Conservation (phyloP, 2,113 vertebrate genomes). For the Abramis brama region DNA sequence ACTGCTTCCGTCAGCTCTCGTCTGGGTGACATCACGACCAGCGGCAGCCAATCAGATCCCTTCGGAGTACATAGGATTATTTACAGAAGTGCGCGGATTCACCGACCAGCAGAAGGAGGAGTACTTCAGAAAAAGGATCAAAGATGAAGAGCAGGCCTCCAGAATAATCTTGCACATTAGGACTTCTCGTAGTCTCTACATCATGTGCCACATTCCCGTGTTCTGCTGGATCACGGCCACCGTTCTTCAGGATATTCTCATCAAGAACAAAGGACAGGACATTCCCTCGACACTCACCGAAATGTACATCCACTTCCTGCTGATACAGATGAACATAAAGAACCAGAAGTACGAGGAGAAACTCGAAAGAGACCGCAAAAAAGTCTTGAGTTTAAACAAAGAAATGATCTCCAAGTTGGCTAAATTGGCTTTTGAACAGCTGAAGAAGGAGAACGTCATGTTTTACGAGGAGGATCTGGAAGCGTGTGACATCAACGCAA, state of each 20-base stretch:
- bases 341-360: constrained; percentile 46
- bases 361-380: constrained; percentile 8
- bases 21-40: constrained; percentile 58
- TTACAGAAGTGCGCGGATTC: constrained; percentile 61
- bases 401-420: constrained; percentile 49
- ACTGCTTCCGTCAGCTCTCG: constrained; percentile 47
- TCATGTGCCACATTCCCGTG: constrained; percentile 54
- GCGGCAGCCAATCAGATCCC: constrained; percentile 55
- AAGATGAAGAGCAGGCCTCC: constrained; percentile 6
- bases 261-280: background rate
- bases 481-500: constrained; percentile 46
- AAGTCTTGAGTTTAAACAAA: constrained; percentile 46
- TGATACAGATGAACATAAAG: constrained; percentile 53
- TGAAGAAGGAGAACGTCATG: constrained; percentile 50
- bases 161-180: constrained; percentile 49
- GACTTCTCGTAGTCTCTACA: constrained; percentile 43
- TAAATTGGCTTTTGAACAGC: constrained; percentile 53
- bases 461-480: constrained; percentile 55
- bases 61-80: constrained; percentile 35
- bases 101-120: constrained; percentile 59
- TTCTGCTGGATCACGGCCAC: constrained; percentile 61
- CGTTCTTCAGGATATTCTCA: constrained; percentile 46
- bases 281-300: constrained; percentile 56
- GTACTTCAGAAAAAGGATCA: constrained; percentile 60
- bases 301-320: constrained; percentile 38